Percentiles rank a stretch among this genome's conserved stretches.
Evolutionary conservation across 2,888 invertebrate species (phyloP).

Genomic region (Sepiola atlantica): DNA sequence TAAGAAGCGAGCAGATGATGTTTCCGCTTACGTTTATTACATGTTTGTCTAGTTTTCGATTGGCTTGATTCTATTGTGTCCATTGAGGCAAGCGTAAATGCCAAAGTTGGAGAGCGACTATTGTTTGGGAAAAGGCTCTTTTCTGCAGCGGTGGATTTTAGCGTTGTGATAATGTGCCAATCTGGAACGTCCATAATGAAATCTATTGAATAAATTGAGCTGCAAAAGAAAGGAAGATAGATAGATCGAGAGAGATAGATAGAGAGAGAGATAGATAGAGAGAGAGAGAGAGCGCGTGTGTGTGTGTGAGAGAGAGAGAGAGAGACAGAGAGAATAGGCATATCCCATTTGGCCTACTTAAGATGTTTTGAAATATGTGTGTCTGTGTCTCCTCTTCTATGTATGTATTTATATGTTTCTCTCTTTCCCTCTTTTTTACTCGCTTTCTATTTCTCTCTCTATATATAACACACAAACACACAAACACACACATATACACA

Average conservation of each 20-base stretch:
- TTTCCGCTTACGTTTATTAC: background rate
- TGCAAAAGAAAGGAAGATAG: background rate
- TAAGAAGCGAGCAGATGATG: background rate
- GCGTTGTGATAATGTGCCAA: background rate
- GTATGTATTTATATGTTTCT: no score
- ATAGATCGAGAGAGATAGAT: background rate
- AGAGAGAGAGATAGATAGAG: background rate
- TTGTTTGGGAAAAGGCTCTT: background rate
- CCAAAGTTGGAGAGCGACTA: background rate
- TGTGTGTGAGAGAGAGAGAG: no score
- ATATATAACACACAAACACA: no score
- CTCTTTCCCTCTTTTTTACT: no score
- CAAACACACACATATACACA: no score
- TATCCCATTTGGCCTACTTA: no score
- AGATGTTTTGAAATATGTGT: no score
- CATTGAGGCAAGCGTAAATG: background rate
- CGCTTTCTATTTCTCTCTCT: no score
- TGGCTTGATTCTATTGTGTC: constrained; percentile 18
- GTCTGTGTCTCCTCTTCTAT: no score
- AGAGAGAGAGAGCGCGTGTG: no score
- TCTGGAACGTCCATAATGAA: background rate
- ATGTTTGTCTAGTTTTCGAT: background rate
- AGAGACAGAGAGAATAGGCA: no score
- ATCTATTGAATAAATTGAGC: background rate
- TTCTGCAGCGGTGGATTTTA: background rate